Conservation (phyloP, 2,888 invertebrate species). For the Drosophila diplacantha region DNA sequence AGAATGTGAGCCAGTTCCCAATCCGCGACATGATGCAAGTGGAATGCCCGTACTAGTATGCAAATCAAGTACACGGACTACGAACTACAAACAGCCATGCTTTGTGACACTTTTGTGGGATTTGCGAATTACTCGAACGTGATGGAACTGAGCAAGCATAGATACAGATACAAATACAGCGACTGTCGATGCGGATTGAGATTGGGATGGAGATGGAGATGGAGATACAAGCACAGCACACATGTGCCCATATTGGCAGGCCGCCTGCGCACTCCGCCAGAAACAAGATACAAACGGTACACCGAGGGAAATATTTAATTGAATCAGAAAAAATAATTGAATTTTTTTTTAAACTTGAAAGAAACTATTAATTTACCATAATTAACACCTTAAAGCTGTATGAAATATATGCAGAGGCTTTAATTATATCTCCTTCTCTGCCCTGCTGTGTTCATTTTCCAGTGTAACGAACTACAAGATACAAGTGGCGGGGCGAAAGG, state of each 20-base stretch:
- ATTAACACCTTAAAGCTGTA: background rate
- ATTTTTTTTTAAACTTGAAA: background rate
- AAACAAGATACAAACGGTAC: slow-evolving; percentile 9
- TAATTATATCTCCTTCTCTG: background rate
- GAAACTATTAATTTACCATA: background rate
- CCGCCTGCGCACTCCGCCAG: slow-evolving; percentile 61
- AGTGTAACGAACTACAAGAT: slow-evolving; percentile 20
- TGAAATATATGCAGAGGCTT: background rate
- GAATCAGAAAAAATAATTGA: background rate
- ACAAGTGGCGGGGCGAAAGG: slow-evolving; percentile 42
- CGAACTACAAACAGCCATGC: slow-evolving; percentile 14
- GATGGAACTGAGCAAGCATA: slow-evolving; percentile 43
- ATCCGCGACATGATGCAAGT: slow-evolving; percentile 35
- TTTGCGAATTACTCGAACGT: slow-evolving; percentile 60
- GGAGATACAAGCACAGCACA: slow-evolving; percentile 14
- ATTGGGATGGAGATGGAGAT: slow-evolving; percentile 21
- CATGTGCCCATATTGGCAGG: slow-evolving; percentile 53
- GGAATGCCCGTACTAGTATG: slow-evolving; percentile 17
- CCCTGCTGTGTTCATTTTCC: background rate
- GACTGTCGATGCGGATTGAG: slow-evolving; percentile 12
- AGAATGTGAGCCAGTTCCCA: slow-evolving; percentile 59
- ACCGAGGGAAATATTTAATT: background rate
- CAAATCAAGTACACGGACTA: slow-evolving; percentile 34
- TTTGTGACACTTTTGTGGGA: slow-evolving; percentile 42
- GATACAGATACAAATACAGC: slow-evolving; percentile 21